Evolutionary conservation across 2,888 invertebrate genomes (phyloP).

Genomic region (Phragmatobia fuliginosa): DNA sequence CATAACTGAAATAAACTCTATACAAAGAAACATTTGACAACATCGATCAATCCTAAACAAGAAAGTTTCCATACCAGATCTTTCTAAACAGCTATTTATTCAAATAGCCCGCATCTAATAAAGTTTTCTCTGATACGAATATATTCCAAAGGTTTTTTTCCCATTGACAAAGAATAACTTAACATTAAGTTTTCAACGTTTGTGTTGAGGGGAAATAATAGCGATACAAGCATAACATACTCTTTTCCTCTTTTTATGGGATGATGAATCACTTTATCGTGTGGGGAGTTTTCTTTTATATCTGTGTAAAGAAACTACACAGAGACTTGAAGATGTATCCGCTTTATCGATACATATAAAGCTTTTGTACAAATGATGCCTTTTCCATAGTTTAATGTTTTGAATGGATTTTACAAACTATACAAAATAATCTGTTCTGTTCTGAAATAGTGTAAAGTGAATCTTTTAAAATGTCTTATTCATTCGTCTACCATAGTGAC

Average conservation of each 20-base stretch:
- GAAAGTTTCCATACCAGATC: conserved; percentile 25
- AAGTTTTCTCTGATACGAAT: conserved; percentile 25
- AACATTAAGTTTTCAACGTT: neutral
- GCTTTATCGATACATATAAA: neutral
- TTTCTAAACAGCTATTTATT: conserved; percentile 33
- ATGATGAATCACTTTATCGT: neutral
- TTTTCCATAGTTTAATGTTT: no score
- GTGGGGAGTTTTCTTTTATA: neutral
- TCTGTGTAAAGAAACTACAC: neutral
- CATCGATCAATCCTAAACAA: conserved; percentile 18
- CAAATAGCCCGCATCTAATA: conserved; percentile 23
- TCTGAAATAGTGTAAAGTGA: no score
- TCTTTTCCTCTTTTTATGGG: neutral
- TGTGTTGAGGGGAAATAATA: neutral
- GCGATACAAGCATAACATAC: neutral
- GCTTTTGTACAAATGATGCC: neutral
- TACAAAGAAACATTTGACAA: conserved; percentile 1
- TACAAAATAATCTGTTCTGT: no score
- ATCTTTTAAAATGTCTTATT: no score
- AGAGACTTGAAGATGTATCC: neutral
- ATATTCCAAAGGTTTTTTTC: conserved; percentile 6
- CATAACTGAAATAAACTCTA: neutral
- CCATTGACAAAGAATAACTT: neutral
- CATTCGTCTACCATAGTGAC: no score
- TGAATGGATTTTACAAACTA: no score